Evolutionary conservation across 2,797 vertebrate species (phyloP).

Genomic region (Platyrinchus mystaceus): DNA sequence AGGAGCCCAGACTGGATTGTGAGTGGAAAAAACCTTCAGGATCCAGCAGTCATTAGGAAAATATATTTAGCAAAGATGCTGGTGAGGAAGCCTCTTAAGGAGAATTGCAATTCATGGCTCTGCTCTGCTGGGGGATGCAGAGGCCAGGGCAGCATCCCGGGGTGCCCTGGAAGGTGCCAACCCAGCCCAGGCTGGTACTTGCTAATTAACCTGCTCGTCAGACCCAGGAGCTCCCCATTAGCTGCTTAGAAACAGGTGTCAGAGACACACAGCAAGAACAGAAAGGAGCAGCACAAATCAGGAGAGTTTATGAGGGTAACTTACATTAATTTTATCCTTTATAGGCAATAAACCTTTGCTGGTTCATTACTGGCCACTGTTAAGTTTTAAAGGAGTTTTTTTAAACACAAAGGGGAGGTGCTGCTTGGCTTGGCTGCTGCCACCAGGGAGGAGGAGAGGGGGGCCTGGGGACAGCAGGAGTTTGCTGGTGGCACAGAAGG

Average conservation of each 20-base stretch:
- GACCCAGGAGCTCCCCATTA: neutral
- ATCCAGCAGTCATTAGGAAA: neutral
- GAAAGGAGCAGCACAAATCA: neutral
- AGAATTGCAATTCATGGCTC: rapidly evolving
- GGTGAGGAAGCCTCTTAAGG: rapidly evolving
- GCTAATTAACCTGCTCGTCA: neutral
- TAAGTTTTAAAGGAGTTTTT: neutral
- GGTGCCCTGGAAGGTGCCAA: neutral
- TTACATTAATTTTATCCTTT: neutral
- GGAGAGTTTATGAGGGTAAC: neutral
- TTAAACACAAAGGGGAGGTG: rapidly evolving
- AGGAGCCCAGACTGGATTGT: rapidly evolving
- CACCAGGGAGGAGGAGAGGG: neutral
- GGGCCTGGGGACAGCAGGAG: neutral
- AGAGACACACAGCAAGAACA: neutral
- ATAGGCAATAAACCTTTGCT: slow-evolving; percentile 21
- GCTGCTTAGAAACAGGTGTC: neutral
- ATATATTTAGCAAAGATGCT: rapidly evolving
- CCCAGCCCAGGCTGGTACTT: neutral
- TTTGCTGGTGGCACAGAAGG: neutral
- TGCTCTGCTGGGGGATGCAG: neutral
- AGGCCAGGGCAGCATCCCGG: neutral
- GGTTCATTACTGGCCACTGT: neutral
- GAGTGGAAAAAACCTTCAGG: neutral
- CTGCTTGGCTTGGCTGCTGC: neutral